Percentiles rank a stretch among this genome's conserved stretches.
Conservation (phyloP, 2,797 vertebrate species). For the Peromyscus nudipes region DNA sequence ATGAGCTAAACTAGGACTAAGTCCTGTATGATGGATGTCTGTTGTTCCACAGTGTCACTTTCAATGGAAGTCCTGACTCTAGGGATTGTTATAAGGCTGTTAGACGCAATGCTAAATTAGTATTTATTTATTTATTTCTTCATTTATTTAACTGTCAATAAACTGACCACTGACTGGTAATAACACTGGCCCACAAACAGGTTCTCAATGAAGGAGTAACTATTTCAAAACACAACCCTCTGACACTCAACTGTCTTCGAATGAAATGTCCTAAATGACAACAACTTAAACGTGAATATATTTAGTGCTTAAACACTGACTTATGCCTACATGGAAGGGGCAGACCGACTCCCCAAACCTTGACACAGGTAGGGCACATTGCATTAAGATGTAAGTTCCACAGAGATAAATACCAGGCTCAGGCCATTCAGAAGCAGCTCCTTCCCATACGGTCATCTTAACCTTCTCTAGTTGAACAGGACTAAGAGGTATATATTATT, state of each 20-base stretch:
- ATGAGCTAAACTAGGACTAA: conserved; percentile 28
- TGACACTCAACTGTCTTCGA: conserved; percentile 72
- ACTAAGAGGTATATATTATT: conserved; percentile 65
- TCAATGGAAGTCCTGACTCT: conserved; percentile 35
- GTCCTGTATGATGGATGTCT: not conserved
- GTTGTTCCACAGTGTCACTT: conserved; percentile 16
- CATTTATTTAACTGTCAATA: conserved; percentile 1
- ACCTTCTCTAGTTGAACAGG: conserved; percentile 52
- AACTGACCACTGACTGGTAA: conserved; percentile 47
- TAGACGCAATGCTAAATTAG: conserved; percentile 53
- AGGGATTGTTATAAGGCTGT: conserved; percentile 67
- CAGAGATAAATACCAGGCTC: conserved; percentile 39
- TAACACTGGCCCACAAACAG: conserved; percentile 53
- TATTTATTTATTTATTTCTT: not conserved
- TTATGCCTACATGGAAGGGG: not conserved
- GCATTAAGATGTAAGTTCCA: conserved; percentile 6
- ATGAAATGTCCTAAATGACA: conserved; percentile 67
- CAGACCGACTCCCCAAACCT: conserved; percentile 52
- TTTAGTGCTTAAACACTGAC: conserved; percentile 46
- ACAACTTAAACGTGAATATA: conserved; percentile 64
- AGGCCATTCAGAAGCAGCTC: conserved; percentile 64
- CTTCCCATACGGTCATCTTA: conserved; percentile 31
- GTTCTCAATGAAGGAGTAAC: conserved; percentile 72
- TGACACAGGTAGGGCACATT: not conserved
- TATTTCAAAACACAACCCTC: conserved; percentile 76